Conservation (phyloP, 2,113 vertebrate species). For the Podarcis muralis region DNA sequence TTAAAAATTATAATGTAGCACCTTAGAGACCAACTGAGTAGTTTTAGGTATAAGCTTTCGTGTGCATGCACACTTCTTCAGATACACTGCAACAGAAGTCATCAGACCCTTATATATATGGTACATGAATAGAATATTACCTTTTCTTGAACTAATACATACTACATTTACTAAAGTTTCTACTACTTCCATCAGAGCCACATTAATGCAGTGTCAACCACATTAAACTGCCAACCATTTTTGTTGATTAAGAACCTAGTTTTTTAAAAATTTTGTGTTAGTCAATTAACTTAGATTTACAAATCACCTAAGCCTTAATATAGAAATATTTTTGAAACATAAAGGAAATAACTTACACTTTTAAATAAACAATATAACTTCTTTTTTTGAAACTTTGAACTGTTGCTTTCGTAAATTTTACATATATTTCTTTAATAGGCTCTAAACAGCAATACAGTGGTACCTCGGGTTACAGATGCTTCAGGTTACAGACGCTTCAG, state of each 20-base stretch:
- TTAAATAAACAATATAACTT: background rate
- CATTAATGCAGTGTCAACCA: background rate
- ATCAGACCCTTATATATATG: too few relatives aligned
- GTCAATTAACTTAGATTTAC: background rate
- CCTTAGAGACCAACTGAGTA: too few relatives aligned
- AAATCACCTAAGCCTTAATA: background rate
- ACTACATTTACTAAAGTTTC: background rate
- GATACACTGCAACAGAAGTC: too few relatives aligned
- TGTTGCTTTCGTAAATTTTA: background rate
- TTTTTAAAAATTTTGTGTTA: background rate
- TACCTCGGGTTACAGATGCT: too few relatives aligned
- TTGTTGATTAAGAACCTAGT: background rate
- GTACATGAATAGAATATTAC: background rate
- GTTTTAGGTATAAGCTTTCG: too few relatives aligned
- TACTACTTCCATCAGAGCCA: background rate
- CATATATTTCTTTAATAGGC: background rate
- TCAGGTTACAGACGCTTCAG: too few relatives aligned
- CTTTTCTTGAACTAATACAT: background rate
- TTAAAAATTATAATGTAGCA: too few relatives aligned
- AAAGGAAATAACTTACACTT: background rate
- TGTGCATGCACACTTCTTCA: too few relatives aligned
- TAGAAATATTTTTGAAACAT: background rate
- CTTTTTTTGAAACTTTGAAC: background rate
- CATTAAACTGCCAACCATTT: background rate
- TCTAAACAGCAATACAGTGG: background rate